Conservation (phyloP, 2,113 vertebrate species). For the Silurus asotus region DNA sequence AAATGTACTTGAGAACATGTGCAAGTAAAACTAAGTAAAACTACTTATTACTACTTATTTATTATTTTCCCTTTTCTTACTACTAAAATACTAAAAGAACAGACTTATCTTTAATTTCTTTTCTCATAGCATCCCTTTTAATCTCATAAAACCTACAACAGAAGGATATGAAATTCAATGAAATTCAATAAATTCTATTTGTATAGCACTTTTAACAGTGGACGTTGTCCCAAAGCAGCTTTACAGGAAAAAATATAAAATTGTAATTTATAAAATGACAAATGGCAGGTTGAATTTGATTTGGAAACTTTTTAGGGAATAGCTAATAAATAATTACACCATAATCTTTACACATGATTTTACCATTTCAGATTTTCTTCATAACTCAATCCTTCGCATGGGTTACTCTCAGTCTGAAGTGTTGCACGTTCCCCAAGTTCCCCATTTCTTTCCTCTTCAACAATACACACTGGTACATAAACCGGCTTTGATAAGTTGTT, state of each 20-base stretch:
- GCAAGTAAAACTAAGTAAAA: too few species aligned
- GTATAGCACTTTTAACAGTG: too few species aligned
- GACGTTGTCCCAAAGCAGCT: too few species aligned
- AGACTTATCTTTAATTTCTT: neutral
- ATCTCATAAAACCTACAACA: neutral
- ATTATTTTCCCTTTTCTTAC: too few species aligned
- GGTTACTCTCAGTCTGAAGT: neutral
- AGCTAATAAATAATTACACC: neutral
- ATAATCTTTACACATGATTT: neutral
- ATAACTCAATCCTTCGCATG: neutral
- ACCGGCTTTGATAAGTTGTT: neutral
- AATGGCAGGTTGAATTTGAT: too few species aligned
- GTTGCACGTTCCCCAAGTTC: neutral
- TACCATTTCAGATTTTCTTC: neutral
- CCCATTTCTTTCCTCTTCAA: neutral
- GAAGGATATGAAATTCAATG: neutral
- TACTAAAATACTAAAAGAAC: too few species aligned
- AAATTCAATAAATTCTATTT: too few species aligned
- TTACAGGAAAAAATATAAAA: too few species aligned
- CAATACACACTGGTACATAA: neutral
- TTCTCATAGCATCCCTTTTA: neutral
- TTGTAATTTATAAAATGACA: too few species aligned
- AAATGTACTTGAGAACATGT: neutral
- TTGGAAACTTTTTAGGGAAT: neutral
- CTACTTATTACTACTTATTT: too few species aligned